phyloP scores from a whole-genome alignment of 2,888 invertebrate species.

The Spatulosminthurus flaviceps region DNA sequence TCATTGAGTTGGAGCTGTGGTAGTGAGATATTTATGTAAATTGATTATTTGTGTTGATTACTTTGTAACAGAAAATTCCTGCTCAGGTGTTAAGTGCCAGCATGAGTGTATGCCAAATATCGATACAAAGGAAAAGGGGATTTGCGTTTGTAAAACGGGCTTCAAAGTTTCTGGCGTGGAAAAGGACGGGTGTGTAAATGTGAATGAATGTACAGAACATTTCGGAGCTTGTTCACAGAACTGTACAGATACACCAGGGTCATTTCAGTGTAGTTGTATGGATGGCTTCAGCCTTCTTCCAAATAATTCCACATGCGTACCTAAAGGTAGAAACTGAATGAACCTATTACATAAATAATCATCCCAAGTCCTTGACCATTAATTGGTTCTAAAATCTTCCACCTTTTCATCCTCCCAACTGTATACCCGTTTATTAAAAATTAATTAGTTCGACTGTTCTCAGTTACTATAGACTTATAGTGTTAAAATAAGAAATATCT shows the following conservation, averaged over 20 bases:
- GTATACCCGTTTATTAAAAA: background rate
- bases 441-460: background rate
- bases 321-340: conserved; percentile 42
- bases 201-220: conserved; percentile 54
- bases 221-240: conserved; percentile 60
- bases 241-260: conserved; percentile 54
- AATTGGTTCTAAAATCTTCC: background rate
- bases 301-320: conserved; percentile 67
- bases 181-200: conserved; percentile 76
- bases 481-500: background rate
- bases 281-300: conserved; percentile 71
- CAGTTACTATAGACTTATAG: no score
- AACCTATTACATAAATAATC: conserved; percentile 32
- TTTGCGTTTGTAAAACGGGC: conserved; percentile 90
- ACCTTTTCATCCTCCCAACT: background rate
- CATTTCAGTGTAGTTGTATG: conserved; percentile 72
- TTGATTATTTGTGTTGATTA: background rate
- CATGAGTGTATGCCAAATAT: conserved; percentile 55
- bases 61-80: conserved; percentile 50
- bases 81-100: conserved; percentile 50
- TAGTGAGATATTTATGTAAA: background rate
- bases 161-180: conserved; percentile 82
- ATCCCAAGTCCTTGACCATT: background rate
- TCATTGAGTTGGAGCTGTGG: background rate
- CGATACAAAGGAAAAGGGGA: conserved; percentile 64